Conservation (phyloP, 1,140 invertebrate species). For the Drosophila triauraria region DNA sequence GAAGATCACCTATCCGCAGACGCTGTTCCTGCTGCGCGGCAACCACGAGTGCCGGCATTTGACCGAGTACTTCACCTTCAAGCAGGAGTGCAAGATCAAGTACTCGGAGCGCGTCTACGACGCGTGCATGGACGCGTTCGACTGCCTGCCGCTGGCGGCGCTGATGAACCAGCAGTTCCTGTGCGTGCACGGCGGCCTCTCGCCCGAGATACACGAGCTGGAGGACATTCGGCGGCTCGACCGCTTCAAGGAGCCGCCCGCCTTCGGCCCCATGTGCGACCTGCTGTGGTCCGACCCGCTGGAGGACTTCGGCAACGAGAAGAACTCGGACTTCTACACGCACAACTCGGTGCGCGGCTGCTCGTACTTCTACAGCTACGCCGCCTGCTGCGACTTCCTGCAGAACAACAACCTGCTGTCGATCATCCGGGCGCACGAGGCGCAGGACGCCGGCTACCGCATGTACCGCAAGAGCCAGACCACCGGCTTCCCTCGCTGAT, state of each 20-base stretch:
- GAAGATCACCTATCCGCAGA: constrained; percentile 99
- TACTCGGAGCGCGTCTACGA: constrained; percentile 99
- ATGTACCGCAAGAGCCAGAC: constrained; percentile 99
- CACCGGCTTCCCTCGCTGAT: constrained; percentile 99
- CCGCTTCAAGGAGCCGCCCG: constrained; percentile 99
- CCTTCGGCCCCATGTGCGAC: constrained; percentile 99
- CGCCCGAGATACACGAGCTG: constrained; percentile 99
- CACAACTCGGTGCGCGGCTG: constrained; percentile 99
- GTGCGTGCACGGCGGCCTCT: constrained; percentile 99
- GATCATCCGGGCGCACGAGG: constrained; percentile 99
- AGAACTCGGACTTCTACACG: constrained; percentile 99
- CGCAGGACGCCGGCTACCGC: constrained; percentile 99
- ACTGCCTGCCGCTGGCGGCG: constrained; percentile 99
- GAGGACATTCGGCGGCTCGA: constrained; percentile 99
- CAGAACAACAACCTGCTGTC: constrained; percentile 99
- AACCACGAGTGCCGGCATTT: constrained; percentile 99
- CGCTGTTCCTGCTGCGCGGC: constrained; percentile 98
- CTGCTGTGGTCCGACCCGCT: constrained; percentile 99
- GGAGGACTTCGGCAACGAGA: constrained; percentile 99
- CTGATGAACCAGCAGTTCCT: constrained; percentile 99
- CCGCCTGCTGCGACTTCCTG: constrained; percentile 99
- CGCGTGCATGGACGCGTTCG: constrained; percentile 99
- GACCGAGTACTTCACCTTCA: constrained; percentile 99
- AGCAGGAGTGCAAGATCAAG: constrained; percentile 99
- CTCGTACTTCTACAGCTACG: constrained; percentile 99